phyloP scores from a whole-genome alignment of 2,797 vertebrate genomes.

The Rhinophrynus dorsalis region DNA sequence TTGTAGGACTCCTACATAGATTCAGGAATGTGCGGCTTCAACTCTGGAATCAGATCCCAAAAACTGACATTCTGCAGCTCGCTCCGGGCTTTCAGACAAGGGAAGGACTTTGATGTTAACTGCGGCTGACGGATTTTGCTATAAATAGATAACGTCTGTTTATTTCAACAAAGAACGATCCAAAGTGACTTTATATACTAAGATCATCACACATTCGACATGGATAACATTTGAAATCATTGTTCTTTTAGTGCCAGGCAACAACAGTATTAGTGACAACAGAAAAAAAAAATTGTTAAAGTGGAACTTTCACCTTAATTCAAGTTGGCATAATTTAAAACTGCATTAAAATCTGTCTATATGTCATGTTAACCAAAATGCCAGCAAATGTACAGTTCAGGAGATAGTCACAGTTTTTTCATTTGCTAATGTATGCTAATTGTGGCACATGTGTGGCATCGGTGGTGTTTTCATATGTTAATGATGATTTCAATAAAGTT shows the following conservation, averaged over 20 bases:
- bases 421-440: too few species aligned
- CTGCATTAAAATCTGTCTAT: too few species aligned
- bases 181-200: not conserved
- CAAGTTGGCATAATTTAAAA: too few species aligned
- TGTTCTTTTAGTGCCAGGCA: not conserved
- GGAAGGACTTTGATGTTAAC: constrained; percentile 25
- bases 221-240: not conserved
- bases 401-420: too few species aligned
- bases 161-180: constrained; percentile 5
- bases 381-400: too few species aligned
- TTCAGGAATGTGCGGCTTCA: constrained; percentile 35
- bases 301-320: too few species aligned
- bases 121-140: constrained; percentile 20
- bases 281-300: too few species aligned
- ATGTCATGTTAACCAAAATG: too few species aligned
- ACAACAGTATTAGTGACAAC: not conserved
- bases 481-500: too few species aligned
- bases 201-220: not conserved
- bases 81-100: not conserved
- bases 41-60: constrained; percentile 24
- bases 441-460: too few species aligned
- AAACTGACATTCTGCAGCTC: constrained; percentile 15
- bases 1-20: constrained; percentile 38
- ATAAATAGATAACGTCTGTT: constrained; percentile 16
- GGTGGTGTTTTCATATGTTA: too few species aligned